These are phyloP conservation scores for Sphenodon punctatus DNA, from an alignment of 2,797 vertebrate genomes.

Conservation along the genomic window DNA sequence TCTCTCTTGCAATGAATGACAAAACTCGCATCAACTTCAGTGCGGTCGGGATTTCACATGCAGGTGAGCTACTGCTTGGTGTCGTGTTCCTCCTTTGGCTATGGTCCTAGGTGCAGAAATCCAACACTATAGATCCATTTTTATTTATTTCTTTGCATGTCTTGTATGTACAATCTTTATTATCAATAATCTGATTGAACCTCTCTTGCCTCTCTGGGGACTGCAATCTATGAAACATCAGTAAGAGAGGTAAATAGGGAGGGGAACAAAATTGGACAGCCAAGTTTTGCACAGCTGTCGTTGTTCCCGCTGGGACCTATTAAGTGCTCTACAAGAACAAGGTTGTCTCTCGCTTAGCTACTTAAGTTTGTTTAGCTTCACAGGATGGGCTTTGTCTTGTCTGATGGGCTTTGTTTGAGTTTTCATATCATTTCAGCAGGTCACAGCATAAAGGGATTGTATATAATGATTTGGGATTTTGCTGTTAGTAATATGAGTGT, in stretches of 20 bases:
- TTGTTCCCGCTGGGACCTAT: conserved; percentile 66
- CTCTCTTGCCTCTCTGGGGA: not conserved
- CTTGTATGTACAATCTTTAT: not conserved
- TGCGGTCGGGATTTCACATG: not conserved
- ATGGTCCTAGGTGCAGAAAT: not conserved
- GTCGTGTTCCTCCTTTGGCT: not conserved
- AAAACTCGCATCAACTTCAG: too few relatives aligned
- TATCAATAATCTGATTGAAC: conserved; percentile 5
- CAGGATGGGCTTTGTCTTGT: not conserved
- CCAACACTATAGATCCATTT: not conserved
- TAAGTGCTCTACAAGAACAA: conserved; percentile 72
- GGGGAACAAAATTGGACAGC: not conserved
- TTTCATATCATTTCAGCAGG: not conserved
- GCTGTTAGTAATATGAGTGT: not conserved
- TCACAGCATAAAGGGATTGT: not conserved
- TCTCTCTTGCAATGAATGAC: too few relatives aligned
- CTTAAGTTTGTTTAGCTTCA: conserved; percentile 19
- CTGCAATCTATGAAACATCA: conserved; percentile 30
- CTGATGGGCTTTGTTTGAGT: not conserved
- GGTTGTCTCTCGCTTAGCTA: conserved; percentile 22
- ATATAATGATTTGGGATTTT: not conserved
- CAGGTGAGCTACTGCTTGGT: not conserved
- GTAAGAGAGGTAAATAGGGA: conserved; percentile 19
- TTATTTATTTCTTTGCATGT: too few relatives aligned
- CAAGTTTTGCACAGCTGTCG: conserved; percentile 33